These are phyloP conservation scores for Danaus chrysippus DNA, from an alignment of 2,888 invertebrate genomes.

Conservation along the genomic window DNA sequence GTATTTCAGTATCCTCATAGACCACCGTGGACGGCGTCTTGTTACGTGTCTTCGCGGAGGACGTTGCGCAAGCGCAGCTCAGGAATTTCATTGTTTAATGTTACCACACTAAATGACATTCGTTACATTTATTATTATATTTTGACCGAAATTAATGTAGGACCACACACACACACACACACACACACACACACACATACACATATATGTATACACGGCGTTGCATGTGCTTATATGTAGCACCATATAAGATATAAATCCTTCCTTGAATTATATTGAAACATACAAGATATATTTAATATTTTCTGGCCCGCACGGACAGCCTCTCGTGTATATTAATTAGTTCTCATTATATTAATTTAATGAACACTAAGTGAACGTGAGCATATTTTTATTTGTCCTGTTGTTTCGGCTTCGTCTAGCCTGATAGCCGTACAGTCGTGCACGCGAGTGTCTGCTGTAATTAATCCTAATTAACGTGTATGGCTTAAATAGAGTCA, in stretches of 20 bases:
- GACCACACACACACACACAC: neutral
- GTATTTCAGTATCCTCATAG: slow-evolving; percentile 18
- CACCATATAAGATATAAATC: no score
- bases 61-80: slow-evolving; percentile 21
- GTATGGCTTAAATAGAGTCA: neutral
- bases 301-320: no score
- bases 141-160: neutral
- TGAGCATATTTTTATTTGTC: slow-evolving; percentile 19
- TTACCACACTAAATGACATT: slow-evolving; percentile 15
- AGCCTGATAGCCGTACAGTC: slow-evolving; percentile 28
- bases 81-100: slow-evolving; percentile 27
- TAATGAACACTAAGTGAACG: neutral
- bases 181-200: neutral
- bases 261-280: no score
- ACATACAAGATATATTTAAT: no score
- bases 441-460: slow-evolving; percentile 31
- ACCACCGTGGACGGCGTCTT: slow-evolving; percentile 29
- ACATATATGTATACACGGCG: no score
- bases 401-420: slow-evolving; percentile 33
- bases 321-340: no score
- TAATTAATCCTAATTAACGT: slow-evolving; percentile 1
- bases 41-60: slow-evolving; percentile 26
- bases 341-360: no score
- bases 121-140: neutral
- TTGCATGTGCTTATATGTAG: no score